Percentiles rank a stretch among this genome's conserved stretches.
These are phyloP conservation scores for Spatulosminthurus flaviceps DNA, from an alignment of 2,888 invertebrate genomes.

Conservation along the genomic window DNA sequence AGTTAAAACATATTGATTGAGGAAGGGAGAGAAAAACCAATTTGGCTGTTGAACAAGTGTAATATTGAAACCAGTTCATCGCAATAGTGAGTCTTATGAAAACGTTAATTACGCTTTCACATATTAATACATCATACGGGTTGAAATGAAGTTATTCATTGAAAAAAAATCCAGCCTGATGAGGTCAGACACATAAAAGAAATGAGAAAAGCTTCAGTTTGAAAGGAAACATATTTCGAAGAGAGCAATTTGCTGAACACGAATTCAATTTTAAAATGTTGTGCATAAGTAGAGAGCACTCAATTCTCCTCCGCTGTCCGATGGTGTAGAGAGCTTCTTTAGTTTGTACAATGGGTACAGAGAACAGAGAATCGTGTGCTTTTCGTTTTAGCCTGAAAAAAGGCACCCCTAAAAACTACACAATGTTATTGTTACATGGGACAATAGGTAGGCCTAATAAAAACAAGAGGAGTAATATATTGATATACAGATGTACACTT, in stretches of 20 bases:
- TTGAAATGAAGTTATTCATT: constrained; percentile 34
- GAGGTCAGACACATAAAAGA: constrained; percentile 13
- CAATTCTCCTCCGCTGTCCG: too few relatives aligned
- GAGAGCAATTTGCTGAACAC: constrained; percentile 39
- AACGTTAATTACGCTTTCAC: constrained; percentile 18
- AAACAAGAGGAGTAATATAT: neutral
- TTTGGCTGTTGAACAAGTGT: constrained; percentile 11
- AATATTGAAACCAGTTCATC: constrained; percentile 34
- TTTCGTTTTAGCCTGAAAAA: neutral
- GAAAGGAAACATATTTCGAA: constrained; percentile 24
- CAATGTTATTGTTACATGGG: too few relatives aligned
- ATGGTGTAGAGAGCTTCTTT: too few relatives aligned
- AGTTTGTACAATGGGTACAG: too few relatives aligned
- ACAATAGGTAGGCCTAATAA: too few relatives aligned
- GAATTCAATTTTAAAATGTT: constrained; percentile 44
- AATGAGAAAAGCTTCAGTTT: neutral
- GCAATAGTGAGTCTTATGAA: constrained; percentile 9
- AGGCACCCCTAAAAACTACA: neutral
- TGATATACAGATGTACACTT: too few relatives aligned
- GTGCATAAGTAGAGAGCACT: neutral
- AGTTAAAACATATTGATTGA: neutral
- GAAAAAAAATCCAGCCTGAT: neutral
- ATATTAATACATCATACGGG: constrained; percentile 28
- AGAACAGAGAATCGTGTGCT: constrained; percentile 8
- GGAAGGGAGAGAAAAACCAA: constrained; percentile 4